Evolutionary conservation across 2,888 invertebrate genomes (phyloP).

Genomic region (Eupithecia abbreviata): DNA sequence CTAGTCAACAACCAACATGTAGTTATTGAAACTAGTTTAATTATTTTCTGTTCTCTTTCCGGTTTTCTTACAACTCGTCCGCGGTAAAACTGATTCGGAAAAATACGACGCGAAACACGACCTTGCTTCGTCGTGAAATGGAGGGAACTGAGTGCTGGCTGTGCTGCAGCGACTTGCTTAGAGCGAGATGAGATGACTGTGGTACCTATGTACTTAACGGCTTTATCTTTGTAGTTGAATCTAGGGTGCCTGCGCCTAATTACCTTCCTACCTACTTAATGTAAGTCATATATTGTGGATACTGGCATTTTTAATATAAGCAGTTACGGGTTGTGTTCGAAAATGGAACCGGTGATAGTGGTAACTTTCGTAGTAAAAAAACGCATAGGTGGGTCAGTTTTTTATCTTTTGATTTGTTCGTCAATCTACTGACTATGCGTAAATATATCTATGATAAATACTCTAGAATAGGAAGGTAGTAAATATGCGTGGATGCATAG

Average conservation of each 20-base stretch:
- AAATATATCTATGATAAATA: too few relatives aligned
- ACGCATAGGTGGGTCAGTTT: too few relatives aligned
- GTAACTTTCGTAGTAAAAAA: too few relatives aligned
- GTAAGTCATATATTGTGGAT: too few relatives aligned
- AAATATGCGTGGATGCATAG: too few relatives aligned
- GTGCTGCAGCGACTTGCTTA: too few relatives aligned
- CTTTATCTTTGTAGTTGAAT: background rate
- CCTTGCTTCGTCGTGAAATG: conserved; percentile 28
- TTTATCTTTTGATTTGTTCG: too few relatives aligned
- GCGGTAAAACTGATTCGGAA: conserved; percentile 29
- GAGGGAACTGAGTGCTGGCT: conserved; percentile 23
- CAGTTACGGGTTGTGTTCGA: too few relatives aligned
- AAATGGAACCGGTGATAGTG: too few relatives aligned
- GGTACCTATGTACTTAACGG: background rate
- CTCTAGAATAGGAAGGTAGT: too few relatives aligned
- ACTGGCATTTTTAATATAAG: too few relatives aligned
- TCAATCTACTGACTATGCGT: too few relatives aligned
- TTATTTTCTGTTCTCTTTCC: background rate
- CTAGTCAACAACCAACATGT: background rate
- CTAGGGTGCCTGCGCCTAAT: background rate
- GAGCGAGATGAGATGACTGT: background rate
- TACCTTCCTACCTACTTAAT: background rate
- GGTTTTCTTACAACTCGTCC: conserved; percentile 20
- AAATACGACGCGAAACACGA: conserved; percentile 25
- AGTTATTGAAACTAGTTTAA: background rate